These are phyloP conservation scores for Octodon degus DNA, from an alignment of 2,113 vertebrate species.

Conservation along the genomic window DNA sequence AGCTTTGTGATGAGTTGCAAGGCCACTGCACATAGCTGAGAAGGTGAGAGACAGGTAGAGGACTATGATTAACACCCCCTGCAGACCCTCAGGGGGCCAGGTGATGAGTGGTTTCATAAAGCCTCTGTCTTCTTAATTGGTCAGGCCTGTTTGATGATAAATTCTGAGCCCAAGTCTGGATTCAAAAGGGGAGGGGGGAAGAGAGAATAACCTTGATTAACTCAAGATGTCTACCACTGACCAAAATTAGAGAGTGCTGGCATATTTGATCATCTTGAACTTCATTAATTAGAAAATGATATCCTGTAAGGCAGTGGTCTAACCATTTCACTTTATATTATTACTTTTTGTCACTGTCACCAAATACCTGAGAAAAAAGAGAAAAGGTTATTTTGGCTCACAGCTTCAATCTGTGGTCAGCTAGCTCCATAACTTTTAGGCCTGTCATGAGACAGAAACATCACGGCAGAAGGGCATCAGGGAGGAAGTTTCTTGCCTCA, in stretches of 20 bases:
- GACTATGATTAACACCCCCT: neutral
- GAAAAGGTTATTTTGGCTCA: neutral
- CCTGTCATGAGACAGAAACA: neutral
- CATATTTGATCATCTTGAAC: neutral
- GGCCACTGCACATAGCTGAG: no score
- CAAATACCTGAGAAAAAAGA: neutral
- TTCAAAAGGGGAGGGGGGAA: neutral
- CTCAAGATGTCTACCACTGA: neutral
- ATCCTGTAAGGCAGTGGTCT: neutral
- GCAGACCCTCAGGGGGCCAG: fast-evolving
- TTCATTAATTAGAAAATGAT: neutral
- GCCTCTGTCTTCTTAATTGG: neutral
- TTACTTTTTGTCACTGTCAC: neutral
- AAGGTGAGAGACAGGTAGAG: no score
- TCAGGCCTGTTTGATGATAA: neutral
- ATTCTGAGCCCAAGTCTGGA: neutral
- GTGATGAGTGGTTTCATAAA: neutral
- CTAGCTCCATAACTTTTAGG: neutral
- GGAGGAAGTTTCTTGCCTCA: neutral
- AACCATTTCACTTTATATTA: neutral
- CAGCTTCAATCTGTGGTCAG: neutral
- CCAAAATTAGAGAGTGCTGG: neutral
- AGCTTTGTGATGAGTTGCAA: fast-evolving
- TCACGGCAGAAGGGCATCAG: neutral
- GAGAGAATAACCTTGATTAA: neutral